Base-by-base conservation (phyloP, 2,113 vertebrate genomes). In the Sorex fumeus region DNA sequence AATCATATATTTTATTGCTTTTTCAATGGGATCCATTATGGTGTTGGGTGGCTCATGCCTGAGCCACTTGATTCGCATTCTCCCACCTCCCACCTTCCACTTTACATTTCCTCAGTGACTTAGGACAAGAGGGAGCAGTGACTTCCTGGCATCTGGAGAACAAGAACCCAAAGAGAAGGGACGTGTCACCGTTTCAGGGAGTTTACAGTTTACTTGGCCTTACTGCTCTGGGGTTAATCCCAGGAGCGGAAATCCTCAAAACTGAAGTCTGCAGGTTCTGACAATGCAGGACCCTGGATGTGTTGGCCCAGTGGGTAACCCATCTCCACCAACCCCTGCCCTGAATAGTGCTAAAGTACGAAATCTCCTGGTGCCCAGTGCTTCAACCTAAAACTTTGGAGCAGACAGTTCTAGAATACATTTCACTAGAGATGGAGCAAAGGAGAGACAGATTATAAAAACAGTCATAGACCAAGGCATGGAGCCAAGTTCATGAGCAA, bases 381-480 rank as follows among this genome's bases (percentile, higher is more conserved):
- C 53, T 53, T 19, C 53, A 62, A 32, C 10, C 71, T 30, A 40
- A 82, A 53, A 30, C 45, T 30, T 8, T 16, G 0, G 0, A 27
- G 1, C 30, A 87, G 80, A 27, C 64, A 69, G 72, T 67, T 76
- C 81, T 87, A 40, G 18, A 71, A 18, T 78, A 40, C 53, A 57
- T 69, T 84, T 91, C 43, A 0, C 32, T 77, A 25, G 45, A 77
- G 32, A 34, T 67, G 47, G 77, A 84, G 53, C 69, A 80, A 85
- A 78, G 60, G 43, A 89, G 27, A 47, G 74, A 86, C 70, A 79
- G 75, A 88, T 83, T 60, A 50, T 50, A 92, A 82, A 90, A 95
- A 76, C 70, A 93, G 93, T 18, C 4, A 57, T 15, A 60, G n/a
- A 77, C 43, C 45, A 62, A 84, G 28, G 40, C 4, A 0, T 5